phyloP scores from a whole-genome alignment of 1,140 invertebrate species.

The Hycleus cichorii region DNA sequence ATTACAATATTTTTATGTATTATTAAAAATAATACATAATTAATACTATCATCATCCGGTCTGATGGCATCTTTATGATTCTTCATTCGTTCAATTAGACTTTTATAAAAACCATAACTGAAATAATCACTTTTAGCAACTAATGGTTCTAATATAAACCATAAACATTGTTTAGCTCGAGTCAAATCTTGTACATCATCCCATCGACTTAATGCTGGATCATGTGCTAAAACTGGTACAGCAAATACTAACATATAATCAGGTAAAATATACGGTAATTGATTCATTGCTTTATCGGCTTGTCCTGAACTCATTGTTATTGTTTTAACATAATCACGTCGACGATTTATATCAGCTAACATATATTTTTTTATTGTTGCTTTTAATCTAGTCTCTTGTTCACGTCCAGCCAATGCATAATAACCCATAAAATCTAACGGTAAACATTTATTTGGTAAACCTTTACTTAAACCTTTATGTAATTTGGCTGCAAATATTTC shows the following conservation, averaged over 20 bases:
- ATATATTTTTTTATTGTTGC: conserved; percentile 54
- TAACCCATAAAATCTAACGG: conserved; percentile 96
- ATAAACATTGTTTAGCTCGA: conserved; percentile 75
- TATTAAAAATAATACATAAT: conserved; percentile 55
- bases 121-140: conserved; percentile 90
- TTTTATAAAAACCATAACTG: conserved; percentile 93
- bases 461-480: conserved; percentile 65
- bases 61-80: conserved; percentile 84
- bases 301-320: conserved; percentile 49
- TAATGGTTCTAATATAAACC: conserved; percentile 89
- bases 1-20: not conserved
- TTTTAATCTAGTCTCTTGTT: conserved; percentile 60
- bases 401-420: conserved; percentile 80
- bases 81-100: conserved; percentile 85
- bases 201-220: conserved; percentile 72
- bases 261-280: conserved; percentile 81
- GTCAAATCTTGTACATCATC: conserved; percentile 68
- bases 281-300: conserved; percentile 59
- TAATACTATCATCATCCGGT: conserved; percentile 70
- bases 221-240: conserved; percentile 86
- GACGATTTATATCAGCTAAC: conserved; percentile 77
- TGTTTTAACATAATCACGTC: conserved; percentile 86
- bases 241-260: conserved; percentile 96
- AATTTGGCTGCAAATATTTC: conserved; percentile 85
- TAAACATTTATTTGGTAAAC: conserved; percentile 76